phyloP scores from a whole-genome alignment of 2,888 invertebrate genomes.

The Acanthosepion lycidas region DNA sequence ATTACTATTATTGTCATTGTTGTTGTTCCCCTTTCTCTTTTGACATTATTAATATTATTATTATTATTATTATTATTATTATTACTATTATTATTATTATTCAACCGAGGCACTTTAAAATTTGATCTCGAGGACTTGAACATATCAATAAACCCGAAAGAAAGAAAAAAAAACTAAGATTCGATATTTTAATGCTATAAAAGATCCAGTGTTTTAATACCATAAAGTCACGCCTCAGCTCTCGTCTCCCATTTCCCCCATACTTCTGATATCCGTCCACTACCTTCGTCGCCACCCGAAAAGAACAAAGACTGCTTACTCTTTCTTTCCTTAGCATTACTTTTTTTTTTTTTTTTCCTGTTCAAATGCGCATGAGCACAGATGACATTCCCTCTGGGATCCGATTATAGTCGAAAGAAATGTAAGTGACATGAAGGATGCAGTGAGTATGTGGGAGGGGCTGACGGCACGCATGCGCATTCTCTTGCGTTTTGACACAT shows the following conservation, averaged over 20 bases:
- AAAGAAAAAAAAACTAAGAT: background rate
- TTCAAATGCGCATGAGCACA: background rate
- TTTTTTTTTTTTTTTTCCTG: too few relatives aligned
- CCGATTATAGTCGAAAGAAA: background rate
- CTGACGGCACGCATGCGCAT: background rate
- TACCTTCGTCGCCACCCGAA: background rate
- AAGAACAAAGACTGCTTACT: background rate
- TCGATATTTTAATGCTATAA: conserved; percentile 12
- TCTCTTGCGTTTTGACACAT: background rate
- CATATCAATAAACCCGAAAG: conserved; percentile 1
- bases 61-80: background rate
- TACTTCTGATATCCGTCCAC: background rate
- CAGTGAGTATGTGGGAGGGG: background rate
- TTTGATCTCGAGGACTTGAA: background rate
- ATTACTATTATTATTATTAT: background rate
- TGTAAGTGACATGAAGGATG: background rate
- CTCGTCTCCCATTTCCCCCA: background rate
- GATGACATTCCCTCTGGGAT: background rate
- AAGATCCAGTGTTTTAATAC: conserved; percentile 33
- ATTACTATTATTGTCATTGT: background rate
- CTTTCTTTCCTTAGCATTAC: background rate
- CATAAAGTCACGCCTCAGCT: background rate
- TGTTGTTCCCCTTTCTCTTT: background rate
- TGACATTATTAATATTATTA: background rate
- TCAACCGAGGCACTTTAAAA: background rate